Conservation (phyloP, 2,113 vertebrate genomes). For the Sitta europaea region DNA sequence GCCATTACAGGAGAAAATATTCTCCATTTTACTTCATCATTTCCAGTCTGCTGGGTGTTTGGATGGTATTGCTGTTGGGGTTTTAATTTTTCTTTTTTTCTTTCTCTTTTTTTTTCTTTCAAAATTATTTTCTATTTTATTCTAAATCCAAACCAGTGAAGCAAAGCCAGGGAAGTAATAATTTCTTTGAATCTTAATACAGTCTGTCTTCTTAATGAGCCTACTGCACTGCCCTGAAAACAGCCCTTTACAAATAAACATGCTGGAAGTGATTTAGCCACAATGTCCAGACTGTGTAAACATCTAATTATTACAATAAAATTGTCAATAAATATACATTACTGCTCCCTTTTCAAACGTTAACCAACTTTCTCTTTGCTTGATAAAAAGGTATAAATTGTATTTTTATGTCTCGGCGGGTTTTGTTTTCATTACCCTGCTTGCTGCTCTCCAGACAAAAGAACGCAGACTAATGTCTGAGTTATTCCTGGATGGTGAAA, state of each 20-base stretch:
- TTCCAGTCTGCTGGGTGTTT: slow-evolving; percentile 1
- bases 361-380: slow-evolving; percentile 74
- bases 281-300: slow-evolving; percentile 79
- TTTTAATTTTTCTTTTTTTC: background rate
- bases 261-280: slow-evolving; percentile 77
- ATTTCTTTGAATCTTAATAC: slow-evolving; percentile 61
- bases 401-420: slow-evolving; percentile 65
- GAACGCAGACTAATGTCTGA: slow-evolving; percentile 48
- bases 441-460: slow-evolving; percentile 68
- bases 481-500: slow-evolving; percentile 60
- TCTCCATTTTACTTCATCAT: slow-evolving; percentile 45
- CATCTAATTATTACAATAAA: slow-evolving; percentile 81
- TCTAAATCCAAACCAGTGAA: slow-evolving; percentile 19
- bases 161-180: slow-evolving; percentile 12
- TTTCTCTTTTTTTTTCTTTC: background rate
- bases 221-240: slow-evolving; percentile 62
- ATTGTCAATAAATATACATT: slow-evolving; percentile 80
- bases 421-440: slow-evolving; percentile 70
- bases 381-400: slow-evolving; percentile 75
- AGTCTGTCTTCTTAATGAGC: slow-evolving; percentile 77
- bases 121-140: background rate
- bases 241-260: slow-evolving; percentile 74
- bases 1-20: slow-evolving; percentile 7
- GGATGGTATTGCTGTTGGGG: background rate
- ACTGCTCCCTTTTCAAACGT: slow-evolving; percentile 75